phyloP scores from a whole-genome alignment of 1,140 invertebrate species.

The Antheraea mylitta region DNA sequence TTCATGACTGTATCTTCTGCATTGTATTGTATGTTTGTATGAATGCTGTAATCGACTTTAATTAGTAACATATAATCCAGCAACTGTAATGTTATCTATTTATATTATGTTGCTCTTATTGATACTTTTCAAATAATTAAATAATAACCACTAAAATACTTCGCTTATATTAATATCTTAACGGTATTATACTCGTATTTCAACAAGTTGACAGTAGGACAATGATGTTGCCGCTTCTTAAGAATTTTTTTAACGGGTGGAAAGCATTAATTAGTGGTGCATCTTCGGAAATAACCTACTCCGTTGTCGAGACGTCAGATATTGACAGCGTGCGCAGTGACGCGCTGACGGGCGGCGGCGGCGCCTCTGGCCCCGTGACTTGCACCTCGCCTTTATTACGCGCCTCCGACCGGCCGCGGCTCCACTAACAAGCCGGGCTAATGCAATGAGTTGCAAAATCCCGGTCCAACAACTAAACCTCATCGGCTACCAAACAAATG shows the following conservation, averaged over 20 bases:
- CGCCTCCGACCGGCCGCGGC: slow-evolving; percentile 23
- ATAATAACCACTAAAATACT: too few species aligned
- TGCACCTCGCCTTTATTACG: slow-evolving; percentile 67
- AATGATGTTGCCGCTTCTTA: slow-evolving; percentile 50
- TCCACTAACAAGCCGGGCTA: slow-evolving; percentile 72
- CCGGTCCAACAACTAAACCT: slow-evolving; percentile 23
- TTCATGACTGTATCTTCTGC: too few species aligned
- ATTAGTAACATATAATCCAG: too few species aligned
- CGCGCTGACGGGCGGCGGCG: slow-evolving; percentile 40
- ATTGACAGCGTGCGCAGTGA: slow-evolving; percentile 65
- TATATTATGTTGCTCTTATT: too few species aligned
- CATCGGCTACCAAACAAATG: slow-evolving; percentile 24
- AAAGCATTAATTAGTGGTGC: slow-evolving; percentile 72
- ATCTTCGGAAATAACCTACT: slow-evolving; percentile 68
- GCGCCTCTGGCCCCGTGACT: slow-evolving; percentile 70
- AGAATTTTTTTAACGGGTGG: slow-evolving; percentile 52
- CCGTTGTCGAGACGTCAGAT: slow-evolving; percentile 58
- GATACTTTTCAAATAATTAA: too few species aligned
- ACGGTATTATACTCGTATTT: slow-evolving; percentile 13
- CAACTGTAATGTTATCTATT: too few species aligned
- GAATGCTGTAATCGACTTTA: too few species aligned
- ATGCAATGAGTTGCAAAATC: slow-evolving; percentile 75
- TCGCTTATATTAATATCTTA: too few species aligned
- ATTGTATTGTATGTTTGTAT: too few species aligned
- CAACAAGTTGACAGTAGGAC: slow-evolving; percentile 53